Conservation (phyloP, 2,113 vertebrate genomes). For the Sander lucioperca region DNA sequence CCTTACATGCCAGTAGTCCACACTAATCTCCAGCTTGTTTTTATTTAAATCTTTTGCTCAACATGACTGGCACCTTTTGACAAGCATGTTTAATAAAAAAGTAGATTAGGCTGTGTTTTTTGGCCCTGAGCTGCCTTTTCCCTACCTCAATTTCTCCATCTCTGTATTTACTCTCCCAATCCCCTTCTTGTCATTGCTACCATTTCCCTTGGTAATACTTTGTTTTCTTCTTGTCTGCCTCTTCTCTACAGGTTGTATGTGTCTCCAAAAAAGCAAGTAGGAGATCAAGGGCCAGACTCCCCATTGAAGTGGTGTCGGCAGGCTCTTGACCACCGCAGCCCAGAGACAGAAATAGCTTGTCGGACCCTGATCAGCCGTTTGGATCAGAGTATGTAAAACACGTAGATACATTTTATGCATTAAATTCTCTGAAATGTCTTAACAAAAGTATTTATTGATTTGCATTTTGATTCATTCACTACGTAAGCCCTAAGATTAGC, state of each 20-base stretch:
- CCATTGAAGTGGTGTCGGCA: slow-evolving; percentile 92
- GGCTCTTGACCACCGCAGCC: slow-evolving; percentile 90
- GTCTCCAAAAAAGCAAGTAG: slow-evolving; percentile 88
- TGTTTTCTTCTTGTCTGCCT: slow-evolving; percentile 15
- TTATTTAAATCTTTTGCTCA: slow-evolving; percentile 20
- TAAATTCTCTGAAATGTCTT: neutral
- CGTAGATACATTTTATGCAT: neutral
- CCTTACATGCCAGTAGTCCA: slow-evolving; percentile 2
- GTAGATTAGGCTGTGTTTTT: slow-evolving; percentile 22
- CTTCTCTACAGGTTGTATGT: slow-evolving; percentile 87
- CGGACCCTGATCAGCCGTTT: slow-evolving; percentile 88
- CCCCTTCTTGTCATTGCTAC: neutral
- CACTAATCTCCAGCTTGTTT: slow-evolving; percentile 34
- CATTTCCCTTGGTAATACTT: neutral
- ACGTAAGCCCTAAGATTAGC: neutral
- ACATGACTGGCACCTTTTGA: neutral
- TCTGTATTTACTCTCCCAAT: neutral
- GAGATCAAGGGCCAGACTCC: slow-evolving; percentile 82
- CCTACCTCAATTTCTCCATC: neutral
- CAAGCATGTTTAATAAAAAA: slow-evolving; percentile 30
- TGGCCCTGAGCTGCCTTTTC: neutral
- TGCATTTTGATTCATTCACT: neutral
- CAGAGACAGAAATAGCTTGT: slow-evolving; percentile 92
- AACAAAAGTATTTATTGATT: neutral
- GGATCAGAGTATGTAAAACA: slow-evolving; percentile 87